A percentile compares a stretch with the other conserved stretches of the same genome.
Conservation (phyloP, 2,888 invertebrate species). For the Cryptus viduatorius region DNA sequence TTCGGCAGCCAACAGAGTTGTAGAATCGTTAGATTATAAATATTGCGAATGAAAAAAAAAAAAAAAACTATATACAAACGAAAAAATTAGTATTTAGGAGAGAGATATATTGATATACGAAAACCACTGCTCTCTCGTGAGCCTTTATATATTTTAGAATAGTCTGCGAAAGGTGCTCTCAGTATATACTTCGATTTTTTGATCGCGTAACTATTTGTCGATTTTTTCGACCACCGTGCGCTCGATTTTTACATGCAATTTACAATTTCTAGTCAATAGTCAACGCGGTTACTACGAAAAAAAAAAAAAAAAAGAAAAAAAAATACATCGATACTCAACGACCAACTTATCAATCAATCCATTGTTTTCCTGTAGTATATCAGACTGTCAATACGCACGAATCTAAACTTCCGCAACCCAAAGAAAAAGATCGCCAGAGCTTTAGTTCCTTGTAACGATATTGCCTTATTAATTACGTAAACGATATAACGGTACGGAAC, state of each 20-base stretch:
- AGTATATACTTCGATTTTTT: constrained; percentile 15
- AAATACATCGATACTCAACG: constrained; percentile 33
- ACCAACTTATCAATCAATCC: constrained; percentile 29
- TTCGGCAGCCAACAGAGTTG: constrained; percentile 72
- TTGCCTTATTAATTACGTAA: constrained; percentile 71
- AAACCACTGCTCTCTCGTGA: constrained; percentile 31
- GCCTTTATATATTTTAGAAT: constrained; percentile 46
- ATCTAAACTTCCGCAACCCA: constrained; percentile 34
- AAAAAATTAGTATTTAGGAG: constrained; percentile 26
- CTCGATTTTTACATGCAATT: constrained; percentile 26
- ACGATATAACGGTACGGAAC: constrained; percentile 68
- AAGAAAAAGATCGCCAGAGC: constrained; percentile 62
- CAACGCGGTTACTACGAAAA: constrained; percentile 41
- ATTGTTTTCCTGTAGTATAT: constrained; percentile 38
- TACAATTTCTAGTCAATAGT: constrained; percentile 60
- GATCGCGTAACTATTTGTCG: constrained; percentile 22
- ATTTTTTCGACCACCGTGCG: constrained; percentile 18
- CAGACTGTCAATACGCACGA: constrained; percentile 32
- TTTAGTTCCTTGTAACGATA: constrained; percentile 75
- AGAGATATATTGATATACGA: constrained; percentile 50
- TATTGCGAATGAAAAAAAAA: constrained; percentile 23
- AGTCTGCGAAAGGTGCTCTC: constrained; percentile 51
- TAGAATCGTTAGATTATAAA: constrained; percentile 29
- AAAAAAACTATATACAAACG: too few relatives aligned
- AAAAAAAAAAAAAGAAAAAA: background rate